Conservation (phyloP, 2,888 invertebrate genomes). For the Matsumyia berberina region DNA sequence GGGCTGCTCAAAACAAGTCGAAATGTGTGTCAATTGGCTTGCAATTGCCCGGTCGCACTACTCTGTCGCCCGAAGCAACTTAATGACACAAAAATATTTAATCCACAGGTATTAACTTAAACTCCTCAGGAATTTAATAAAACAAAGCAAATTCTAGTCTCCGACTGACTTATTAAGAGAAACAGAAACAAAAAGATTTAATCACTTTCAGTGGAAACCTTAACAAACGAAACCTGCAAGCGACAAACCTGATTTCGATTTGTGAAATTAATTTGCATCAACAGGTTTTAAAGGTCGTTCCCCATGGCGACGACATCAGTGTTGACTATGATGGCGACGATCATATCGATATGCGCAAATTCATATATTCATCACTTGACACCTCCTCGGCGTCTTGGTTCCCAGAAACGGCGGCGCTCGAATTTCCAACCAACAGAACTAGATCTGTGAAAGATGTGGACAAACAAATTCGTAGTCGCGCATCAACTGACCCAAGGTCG, state of each 20-base stretch:
- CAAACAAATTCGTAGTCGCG: constrained; percentile 19
- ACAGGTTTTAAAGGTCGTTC: constrained; percentile 72
- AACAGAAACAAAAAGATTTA: too few species aligned
- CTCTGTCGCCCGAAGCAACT: too few species aligned
- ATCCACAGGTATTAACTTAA: too few species aligned
- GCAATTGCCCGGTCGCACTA: too few species aligned
- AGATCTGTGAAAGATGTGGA: constrained; percentile 17
- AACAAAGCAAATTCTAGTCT: too few species aligned
- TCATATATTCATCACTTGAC: constrained; percentile 42
- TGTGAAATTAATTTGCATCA: constrained; percentile 59
- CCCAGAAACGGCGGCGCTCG: neutral
- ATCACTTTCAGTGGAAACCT: neutral
- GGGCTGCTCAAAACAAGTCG: too few species aligned
- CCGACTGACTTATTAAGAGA: too few species aligned
- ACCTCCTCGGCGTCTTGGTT: neutral
- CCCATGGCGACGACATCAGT: constrained; percentile 22
- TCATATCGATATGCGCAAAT: constrained; percentile 19
- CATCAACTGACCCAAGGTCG: constrained; percentile 65
- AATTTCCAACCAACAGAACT: constrained; percentile 38
- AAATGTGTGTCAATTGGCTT: too few species aligned
- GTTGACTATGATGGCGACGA: constrained; percentile 13
- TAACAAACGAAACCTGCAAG: constrained; percentile 27
- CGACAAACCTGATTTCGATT: constrained; percentile 41
- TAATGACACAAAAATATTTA: too few species aligned
- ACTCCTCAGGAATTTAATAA: too few species aligned